Evolutionary conservation across 92 coral and sea anemone species (phyloP).

Genomic region (Umimayanthus chanpuru): DNA sequence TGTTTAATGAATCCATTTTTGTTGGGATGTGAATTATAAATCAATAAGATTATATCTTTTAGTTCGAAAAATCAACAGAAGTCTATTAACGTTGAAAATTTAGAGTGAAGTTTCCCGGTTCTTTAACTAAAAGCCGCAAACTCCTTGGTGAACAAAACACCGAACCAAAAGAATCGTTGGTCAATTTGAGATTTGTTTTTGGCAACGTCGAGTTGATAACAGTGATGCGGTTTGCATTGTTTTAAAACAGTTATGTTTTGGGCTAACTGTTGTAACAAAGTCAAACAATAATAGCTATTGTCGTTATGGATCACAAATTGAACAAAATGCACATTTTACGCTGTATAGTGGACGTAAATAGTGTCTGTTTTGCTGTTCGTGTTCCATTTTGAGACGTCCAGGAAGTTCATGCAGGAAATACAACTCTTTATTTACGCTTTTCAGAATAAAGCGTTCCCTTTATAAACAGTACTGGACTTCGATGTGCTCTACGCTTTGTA

Average conservation of each 20-base stretch:
- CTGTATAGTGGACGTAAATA: not conserved
- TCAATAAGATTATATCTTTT: conserved; percentile 43
- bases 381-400: not conserved
- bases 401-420: conserved; percentile 8
- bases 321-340: not conserved
- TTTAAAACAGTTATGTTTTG: conserved; percentile 20
- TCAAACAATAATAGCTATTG: conserved; percentile 8
- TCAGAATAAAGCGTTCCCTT: not conserved
- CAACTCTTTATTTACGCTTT: not conserved
- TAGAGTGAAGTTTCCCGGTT: conserved; percentile 39
- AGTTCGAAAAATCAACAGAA: conserved; percentile 38
- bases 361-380: not conserved
- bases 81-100: conserved; percentile 29
- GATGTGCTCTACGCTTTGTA: not conserved
- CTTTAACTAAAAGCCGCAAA: conserved; percentile 34
- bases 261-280: conserved; percentile 31
- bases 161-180: not conserved
- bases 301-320: conserved; percentile 15
- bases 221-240: conserved; percentile 1
- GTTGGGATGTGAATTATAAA: conserved; percentile 33
- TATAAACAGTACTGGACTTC: not conserved
- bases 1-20: conserved; percentile 42
- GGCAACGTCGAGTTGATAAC: not conserved
- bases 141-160: conserved; percentile 3
- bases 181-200: not conserved